These are phyloP conservation scores for Limosa lapponica DNA, from an alignment of 2,797 vertebrate species.

Conservation along the genomic window DNA sequence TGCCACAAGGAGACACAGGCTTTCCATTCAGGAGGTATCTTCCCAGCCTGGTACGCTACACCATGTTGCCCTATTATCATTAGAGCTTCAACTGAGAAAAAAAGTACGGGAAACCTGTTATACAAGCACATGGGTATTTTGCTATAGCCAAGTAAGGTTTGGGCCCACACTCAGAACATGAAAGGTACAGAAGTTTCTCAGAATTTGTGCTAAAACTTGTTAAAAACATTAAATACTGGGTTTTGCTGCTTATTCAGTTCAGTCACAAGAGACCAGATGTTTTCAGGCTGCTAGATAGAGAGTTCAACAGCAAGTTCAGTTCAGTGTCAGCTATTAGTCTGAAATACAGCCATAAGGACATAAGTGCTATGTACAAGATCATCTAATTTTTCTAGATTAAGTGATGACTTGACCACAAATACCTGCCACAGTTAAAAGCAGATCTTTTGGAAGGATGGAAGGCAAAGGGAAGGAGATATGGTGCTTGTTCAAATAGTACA, in stretches of 20 bases:
- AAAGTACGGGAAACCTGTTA: not conserved
- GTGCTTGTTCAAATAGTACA: not conserved
- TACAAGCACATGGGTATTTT: not conserved
- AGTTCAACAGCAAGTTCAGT: not conserved
- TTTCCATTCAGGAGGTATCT: not conserved
- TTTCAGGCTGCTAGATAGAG: not conserved
- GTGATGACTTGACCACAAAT: not conserved
- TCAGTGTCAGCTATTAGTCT: not conserved
- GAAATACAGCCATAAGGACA: not conserved
- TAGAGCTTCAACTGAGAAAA: not conserved
- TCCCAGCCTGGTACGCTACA: not conserved
- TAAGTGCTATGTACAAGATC: not conserved
- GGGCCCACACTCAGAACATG: not conserved
- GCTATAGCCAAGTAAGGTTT: not conserved
- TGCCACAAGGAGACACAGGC: not conserved
- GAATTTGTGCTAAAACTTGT: not conserved
- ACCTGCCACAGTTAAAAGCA: not conserved
- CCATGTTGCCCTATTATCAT: rapidly evolving
- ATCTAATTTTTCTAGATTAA: not conserved
- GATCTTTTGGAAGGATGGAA: not conserved
- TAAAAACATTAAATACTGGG: not conserved
- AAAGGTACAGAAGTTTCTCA: not conserved
- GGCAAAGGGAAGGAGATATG: not conserved
- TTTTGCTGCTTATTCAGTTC: not conserved
- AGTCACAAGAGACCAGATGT: not conserved